These are phyloP conservation scores for Neelides folsomi DNA, from an alignment of 2,888 invertebrate genomes.

Conservation along the genomic window DNA sequence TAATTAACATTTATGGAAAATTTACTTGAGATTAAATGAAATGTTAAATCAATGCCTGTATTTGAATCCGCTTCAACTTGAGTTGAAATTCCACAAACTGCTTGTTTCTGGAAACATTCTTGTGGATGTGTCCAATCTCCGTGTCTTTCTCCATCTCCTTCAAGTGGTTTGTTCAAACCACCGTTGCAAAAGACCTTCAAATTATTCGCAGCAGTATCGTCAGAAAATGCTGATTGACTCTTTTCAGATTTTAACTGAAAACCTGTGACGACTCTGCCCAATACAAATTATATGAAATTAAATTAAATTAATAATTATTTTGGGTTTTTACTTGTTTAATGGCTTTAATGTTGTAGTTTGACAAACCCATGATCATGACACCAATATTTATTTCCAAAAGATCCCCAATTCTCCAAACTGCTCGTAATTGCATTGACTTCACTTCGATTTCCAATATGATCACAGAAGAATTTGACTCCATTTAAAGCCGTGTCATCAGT, in stretches of 20 bases:
- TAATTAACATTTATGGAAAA: not conserved
- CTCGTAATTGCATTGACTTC: slow-evolving; percentile 1
- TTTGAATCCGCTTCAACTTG: slow-evolving; percentile 15
- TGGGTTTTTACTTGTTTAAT: too few relatives aligned
- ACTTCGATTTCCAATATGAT: slow-evolving; percentile 5
- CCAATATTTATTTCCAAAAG: slow-evolving; percentile 12
- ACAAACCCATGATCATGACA: slow-evolving; percentile 10
- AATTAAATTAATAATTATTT: too few relatives aligned
- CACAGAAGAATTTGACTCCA: slow-evolving; percentile 24
- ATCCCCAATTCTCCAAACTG: slow-evolving; percentile 12
- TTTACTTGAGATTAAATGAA: not conserved
- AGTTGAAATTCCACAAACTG: slow-evolving; percentile 21
- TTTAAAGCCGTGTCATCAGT: slow-evolving; percentile 24
- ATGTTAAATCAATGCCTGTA: not conserved
- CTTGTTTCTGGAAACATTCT: slow-evolving; percentile 16
- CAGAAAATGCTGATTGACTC: slow-evolving; percentile 13
- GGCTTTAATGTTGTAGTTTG: too few relatives aligned
- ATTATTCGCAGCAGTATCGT: slow-evolving; percentile 27
- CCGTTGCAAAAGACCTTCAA: slow-evolving; percentile 15
- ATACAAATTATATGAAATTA: too few relatives aligned
- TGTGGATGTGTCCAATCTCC: slow-evolving; percentile 21
- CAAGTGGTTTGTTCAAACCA: slow-evolving; percentile 1
- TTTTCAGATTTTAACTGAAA: slow-evolving; percentile 26
- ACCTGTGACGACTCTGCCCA: slow-evolving; percentile 15
- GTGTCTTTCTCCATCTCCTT: slow-evolving; percentile 21